phyloP scores from a whole-genome alignment of 2,888 invertebrate genomes.

The Zelleria hepariella region DNA sequence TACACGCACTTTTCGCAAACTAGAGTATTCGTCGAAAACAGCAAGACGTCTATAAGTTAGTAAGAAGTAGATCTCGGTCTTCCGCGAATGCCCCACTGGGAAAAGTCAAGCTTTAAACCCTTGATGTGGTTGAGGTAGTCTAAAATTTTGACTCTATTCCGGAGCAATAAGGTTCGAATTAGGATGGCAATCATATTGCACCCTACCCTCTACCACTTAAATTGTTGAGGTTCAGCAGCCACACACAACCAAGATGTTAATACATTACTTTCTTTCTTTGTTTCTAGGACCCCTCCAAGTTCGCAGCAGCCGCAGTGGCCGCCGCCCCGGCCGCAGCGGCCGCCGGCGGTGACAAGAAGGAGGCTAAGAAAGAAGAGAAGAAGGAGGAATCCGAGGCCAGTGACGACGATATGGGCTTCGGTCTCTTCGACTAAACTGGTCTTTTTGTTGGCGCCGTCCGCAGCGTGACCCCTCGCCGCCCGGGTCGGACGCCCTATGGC shows the following conservation, averaged over 20 bases:
- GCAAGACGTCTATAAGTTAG: neutral
- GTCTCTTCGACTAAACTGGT: slow-evolving; percentile 84
- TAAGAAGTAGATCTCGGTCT: too few species aligned
- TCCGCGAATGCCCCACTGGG: neutral
- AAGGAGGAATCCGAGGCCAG: slow-evolving; percentile 82
- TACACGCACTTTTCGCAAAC: slow-evolving; percentile 20
- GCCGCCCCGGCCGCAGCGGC: slow-evolving; percentile 78
- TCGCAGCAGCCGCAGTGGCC: slow-evolving; percentile 75
- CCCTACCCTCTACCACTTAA: neutral
- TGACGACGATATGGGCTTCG: slow-evolving; percentile 99
- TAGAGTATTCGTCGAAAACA: neutral
- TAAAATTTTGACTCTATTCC: too few species aligned
- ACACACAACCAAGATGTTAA: neutral
- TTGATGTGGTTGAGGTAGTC: too few species aligned
- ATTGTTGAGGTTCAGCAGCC: neutral
- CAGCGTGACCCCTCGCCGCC: slow-evolving; percentile 24
- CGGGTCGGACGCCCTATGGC: slow-evolving; percentile 61
- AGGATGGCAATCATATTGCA: too few species aligned
- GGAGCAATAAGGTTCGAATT: too few species aligned
- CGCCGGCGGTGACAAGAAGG: slow-evolving; percentile 73
- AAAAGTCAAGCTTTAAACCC: too few species aligned
- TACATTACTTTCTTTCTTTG: slow-evolving; percentile 3
- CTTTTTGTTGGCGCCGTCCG: neutral
- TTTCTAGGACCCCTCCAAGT: slow-evolving; percentile 93
- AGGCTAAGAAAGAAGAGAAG: slow-evolving; percentile 82